phyloP scores from a whole-genome alignment of 1,140 invertebrate genomes.

The Drosophila melanica region DNA sequence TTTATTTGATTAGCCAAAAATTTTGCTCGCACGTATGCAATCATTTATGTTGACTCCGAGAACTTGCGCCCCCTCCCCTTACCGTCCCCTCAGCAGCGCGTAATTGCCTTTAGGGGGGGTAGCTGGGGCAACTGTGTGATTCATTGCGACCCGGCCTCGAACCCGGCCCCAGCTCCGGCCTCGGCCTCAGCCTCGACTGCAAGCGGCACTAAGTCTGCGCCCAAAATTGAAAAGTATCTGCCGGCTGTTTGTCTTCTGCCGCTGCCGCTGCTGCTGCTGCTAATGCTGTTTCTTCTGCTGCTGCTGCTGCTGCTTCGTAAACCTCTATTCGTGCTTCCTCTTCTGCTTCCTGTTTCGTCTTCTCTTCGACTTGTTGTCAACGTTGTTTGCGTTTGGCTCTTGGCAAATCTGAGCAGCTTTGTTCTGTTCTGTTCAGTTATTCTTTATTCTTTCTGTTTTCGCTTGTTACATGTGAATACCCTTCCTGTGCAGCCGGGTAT shows the following conservation, averaged over 20 bases:
- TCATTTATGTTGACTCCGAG: conserved; percentile 26
- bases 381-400: conserved; percentile 16
- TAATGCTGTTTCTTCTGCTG: neutral
- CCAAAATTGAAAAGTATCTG: conserved; percentile 38
- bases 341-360: neutral
- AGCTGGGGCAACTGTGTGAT: neutral
- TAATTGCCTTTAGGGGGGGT: conserved; percentile 25
- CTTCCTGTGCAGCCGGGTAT: neutral
- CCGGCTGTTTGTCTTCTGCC: conserved; percentile 22
- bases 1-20: conserved; percentile 56
- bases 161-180: neutral
- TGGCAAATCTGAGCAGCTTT: conserved; percentile 29
- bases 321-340: neutral
- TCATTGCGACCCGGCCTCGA: conserved; percentile 12
- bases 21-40: conserved; percentile 47
- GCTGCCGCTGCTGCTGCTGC: neutral
- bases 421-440: neutral
- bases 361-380: neutral
- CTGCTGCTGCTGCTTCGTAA: no score
- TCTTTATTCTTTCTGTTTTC: no score
- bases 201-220: conserved; percentile 18
- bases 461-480: conserved; percentile 17
- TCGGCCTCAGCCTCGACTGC: conserved; percentile 11
- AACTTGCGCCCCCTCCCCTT: neutral
- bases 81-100: neutral